Conservation (phyloP, 2,888 invertebrate genomes). For the Cephus rjabovi region DNA sequence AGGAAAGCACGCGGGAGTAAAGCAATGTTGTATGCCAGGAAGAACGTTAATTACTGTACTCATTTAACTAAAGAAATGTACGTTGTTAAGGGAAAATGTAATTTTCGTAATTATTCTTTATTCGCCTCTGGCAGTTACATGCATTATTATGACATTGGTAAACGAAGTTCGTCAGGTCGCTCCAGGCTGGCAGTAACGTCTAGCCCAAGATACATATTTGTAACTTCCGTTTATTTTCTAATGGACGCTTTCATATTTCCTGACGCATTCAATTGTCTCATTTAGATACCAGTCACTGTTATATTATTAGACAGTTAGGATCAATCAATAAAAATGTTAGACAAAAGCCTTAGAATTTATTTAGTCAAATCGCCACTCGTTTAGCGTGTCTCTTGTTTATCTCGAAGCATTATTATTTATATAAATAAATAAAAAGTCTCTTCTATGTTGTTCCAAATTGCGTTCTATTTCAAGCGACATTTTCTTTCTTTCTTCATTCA, state of each 20-base stretch:
- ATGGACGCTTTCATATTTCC: not conserved
- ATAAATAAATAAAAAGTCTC: not conserved
- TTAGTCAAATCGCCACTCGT: not conserved
- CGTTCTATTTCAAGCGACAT: not conserved
- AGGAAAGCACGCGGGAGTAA: too few species aligned
- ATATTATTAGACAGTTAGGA: not conserved
- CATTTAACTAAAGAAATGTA: not conserved
- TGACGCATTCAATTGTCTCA: not conserved
- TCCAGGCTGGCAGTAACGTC: not conserved
- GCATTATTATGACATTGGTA: not conserved
- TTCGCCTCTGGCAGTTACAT: not conserved
- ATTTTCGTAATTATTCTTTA: not conserved
- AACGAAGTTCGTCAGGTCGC: not conserved
- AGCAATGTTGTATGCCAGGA: not conserved
- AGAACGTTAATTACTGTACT: not conserved
- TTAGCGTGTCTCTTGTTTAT: not conserved
- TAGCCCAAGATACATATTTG: not conserved
- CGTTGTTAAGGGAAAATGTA: not conserved
- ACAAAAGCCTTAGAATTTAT: not conserved
- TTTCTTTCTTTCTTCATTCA: not conserved
- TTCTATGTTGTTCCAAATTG: not conserved
- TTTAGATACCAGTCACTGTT: not conserved
- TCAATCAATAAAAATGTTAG: not conserved
- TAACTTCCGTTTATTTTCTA: not conserved
- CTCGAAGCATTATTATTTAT: not conserved